Evolutionary conservation across 2,797 vertebrate species (phyloP).

Genomic region (Miichthys miiuy): DNA sequence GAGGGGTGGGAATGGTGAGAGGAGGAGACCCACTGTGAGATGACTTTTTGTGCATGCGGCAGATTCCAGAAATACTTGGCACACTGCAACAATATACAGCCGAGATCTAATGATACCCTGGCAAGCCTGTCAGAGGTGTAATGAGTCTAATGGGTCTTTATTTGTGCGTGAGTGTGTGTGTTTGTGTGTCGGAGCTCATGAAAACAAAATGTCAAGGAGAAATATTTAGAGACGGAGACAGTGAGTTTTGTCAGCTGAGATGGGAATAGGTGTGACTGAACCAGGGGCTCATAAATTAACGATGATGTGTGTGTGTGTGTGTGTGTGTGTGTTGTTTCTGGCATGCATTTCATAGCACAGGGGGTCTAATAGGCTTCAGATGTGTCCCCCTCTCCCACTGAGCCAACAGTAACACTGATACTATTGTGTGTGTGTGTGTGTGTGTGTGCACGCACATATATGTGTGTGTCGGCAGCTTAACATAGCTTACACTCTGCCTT

Average conservation of each 20-base stretch:
- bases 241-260: constrained; percentile 38
- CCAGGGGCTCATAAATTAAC: constrained; percentile 32
- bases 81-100: constrained; percentile 77
- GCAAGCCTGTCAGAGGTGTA: constrained; percentile 60
- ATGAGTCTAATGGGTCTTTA: constrained; percentile 60
- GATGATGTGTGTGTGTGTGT: constrained; percentile 13
- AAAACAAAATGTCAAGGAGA: constrained; percentile 58
- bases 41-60: constrained; percentile 59
- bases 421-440: constrained; percentile 20
- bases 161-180: constrained; percentile 41
- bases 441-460: neutral
- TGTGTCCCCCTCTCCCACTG: constrained; percentile 58
- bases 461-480: constrained; percentile 44
- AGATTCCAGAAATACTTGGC: constrained; percentile 80
- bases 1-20: constrained; percentile 23
- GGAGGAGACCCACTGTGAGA: constrained; percentile 41
- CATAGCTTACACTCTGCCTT: constrained; percentile 41
- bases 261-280: constrained; percentile 38
- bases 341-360: constrained; percentile 43
- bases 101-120: constrained; percentile 71
- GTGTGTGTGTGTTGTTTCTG: constrained; percentile 35
- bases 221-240: constrained; percentile 46
- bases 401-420: constrained; percentile 62
- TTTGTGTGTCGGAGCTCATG: constrained; percentile 54
- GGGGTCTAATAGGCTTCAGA: constrained; percentile 77